These are phyloP conservation scores for Campoletis raptor DNA, from an alignment of 2,888 invertebrate species.

Conservation along the genomic window DNA sequence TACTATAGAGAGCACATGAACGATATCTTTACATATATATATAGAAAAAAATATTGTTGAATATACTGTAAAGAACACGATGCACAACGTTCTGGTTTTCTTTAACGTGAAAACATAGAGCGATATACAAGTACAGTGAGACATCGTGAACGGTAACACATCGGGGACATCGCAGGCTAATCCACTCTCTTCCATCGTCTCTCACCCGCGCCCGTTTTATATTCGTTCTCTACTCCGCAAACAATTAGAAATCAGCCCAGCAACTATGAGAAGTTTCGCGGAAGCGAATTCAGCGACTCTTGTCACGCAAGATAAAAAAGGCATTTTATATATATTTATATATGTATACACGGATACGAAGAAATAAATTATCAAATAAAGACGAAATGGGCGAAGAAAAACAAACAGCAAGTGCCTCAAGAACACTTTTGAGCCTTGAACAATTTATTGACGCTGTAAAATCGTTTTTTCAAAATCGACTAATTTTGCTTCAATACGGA, in stretches of 20 bases:
- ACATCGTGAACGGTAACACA: conserved; percentile 38
- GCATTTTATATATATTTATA: neutral
- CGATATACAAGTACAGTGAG: neutral
- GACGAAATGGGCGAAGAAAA: conserved; percentile 1
- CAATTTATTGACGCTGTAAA: conserved; percentile 1
- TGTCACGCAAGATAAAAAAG: conserved; percentile 59
- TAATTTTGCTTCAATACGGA: neutral
- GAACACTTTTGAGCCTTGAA: neutral
- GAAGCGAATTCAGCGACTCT: conserved; percentile 56
- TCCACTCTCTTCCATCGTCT: conserved; percentile 32
- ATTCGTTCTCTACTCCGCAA: conserved; percentile 43
- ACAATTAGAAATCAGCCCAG: conserved; percentile 65
- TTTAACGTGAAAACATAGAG: conserved; percentile 38
- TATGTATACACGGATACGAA: neutral
- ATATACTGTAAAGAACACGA: conserved; percentile 13
- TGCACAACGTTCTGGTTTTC: conserved; percentile 57
- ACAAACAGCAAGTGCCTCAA: neutral
- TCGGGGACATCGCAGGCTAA: conserved; percentile 61
- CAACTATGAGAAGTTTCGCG: conserved; percentile 60
- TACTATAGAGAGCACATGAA: conserved; percentile 1
- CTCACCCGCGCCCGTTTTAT: conserved; percentile 25
- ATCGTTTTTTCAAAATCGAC: neutral
- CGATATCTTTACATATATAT: neutral
- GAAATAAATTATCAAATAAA: neutral
- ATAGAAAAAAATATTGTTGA: conserved; percentile 13